These are phyloP conservation scores for Arctia plantaginis DNA, from an alignment of 2,888 invertebrate species.

Conservation along the genomic window DNA sequence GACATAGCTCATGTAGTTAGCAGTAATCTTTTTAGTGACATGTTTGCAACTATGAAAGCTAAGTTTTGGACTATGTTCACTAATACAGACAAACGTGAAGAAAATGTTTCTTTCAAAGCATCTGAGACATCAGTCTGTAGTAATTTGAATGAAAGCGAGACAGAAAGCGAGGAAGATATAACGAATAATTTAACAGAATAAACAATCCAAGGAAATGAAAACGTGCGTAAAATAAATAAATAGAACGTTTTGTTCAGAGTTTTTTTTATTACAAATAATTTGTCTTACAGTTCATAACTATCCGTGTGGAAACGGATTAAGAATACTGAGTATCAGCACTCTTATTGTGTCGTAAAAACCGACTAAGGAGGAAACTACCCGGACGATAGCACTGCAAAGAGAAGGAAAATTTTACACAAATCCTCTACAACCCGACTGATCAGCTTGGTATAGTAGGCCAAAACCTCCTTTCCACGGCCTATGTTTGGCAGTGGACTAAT, in stretches of 20 bases:
- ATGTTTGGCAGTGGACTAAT: too few species aligned
- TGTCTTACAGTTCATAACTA: not conserved
- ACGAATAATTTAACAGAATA: slow-evolving; percentile 19
- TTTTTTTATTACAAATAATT: not conserved
- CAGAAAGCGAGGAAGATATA: slow-evolving; percentile 42
- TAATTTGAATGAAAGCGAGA: not conserved
- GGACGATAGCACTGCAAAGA: too few species aligned
- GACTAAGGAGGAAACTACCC: too few species aligned
- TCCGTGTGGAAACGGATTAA: too few species aligned
- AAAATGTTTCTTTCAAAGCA: not conserved
- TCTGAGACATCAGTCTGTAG: slow-evolving; percentile 6
- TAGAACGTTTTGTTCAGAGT: not conserved
- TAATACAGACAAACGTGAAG: not conserved
- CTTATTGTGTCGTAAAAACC: too few species aligned
- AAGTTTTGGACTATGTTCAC: slow-evolving; percentile 8
- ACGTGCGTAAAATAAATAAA: slow-evolving; percentile 1
- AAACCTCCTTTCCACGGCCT: too few species aligned
- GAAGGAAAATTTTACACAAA: too few species aligned
- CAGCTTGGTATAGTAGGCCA: too few species aligned
- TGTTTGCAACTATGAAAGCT: not conserved
- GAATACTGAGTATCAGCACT: too few species aligned
- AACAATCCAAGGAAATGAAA: slow-evolving; percentile 13
- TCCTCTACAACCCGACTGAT: too few species aligned
- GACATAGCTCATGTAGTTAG: not conserved
- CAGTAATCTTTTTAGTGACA: not conserved